Base-by-base conservation (phyloP, 2,797 vertebrate species). In the Distichodus sexfasciatus region DNA sequence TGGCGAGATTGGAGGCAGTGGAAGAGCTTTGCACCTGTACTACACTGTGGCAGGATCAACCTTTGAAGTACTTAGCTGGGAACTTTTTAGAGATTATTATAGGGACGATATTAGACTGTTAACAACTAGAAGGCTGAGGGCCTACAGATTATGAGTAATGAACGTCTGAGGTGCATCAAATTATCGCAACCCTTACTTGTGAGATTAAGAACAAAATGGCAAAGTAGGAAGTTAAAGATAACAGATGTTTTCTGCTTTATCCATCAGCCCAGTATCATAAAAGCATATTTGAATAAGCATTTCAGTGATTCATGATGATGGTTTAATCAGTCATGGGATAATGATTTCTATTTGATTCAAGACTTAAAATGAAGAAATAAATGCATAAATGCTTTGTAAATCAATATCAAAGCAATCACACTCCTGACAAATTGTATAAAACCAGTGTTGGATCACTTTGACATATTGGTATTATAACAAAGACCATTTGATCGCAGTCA, bases 401-500 rank as follows among this genome's bases (percentile, higher is more conserved):
- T n/a, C n/a, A n/a, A n/a, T n/a, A n/a, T n/a, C n/a, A n/a, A n/a
- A n/a, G n/a, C n/a, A n/a, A n/a, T n/a, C n/a, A n/a, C n/a, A n/a
- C n/a, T n/a, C n/a, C n/a, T n/a, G n/a, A n/a, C n/a, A n/a, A n/a
- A n/a, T n/a, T n/a, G n/a, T n/a, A n/a, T n/a, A n/a, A n/a, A n/a
- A n/a, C n/a, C n/a, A n/a, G 28, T 33, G 43, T 48, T 21, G n/a
- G 47, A 4, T 50, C 47, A 6, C 23, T 53, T 29, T 17, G 26
- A 26, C 12, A 40, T 31, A 24, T 17, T 35, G 24, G 55, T 7
- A 24, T 23, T 24, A 10, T 14, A 58, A 38, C 21, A 40, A 80
- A 31, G 65, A 58, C 72, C 73, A 78, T 71, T 76, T 67, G 75
- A 69, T 71, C 83, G 76, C 1, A 31, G n/a, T n/a, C 26, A 31